These are phyloP conservation scores for Drosophila gunungcola DNA, from an alignment of 1,140 invertebrate genomes.

Conservation along the genomic window DNA sequence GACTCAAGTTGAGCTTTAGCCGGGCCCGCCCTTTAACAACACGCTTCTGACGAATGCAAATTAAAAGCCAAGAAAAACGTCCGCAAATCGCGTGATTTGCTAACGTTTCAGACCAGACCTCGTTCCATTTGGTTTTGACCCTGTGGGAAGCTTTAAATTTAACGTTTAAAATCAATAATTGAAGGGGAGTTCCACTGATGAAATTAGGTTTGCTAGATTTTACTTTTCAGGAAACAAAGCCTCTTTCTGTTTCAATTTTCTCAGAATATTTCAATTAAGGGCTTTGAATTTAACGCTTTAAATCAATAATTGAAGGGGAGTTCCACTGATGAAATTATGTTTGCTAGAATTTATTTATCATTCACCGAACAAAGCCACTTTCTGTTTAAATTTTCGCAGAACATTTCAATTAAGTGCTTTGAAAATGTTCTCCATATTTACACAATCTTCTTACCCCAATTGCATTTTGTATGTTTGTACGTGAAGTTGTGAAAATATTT, in stretches of 20 bases:
- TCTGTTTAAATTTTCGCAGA: not conserved
- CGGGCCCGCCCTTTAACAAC: slow-evolving; percentile 48
- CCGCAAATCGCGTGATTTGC: slow-evolving; percentile 64
- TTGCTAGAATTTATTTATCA: not conserved
- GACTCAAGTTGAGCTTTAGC: slow-evolving; percentile 46
- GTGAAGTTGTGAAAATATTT: slow-evolving; percentile 55
- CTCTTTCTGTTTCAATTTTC: not conserved
- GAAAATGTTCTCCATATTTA: slow-evolving; percentile 9
- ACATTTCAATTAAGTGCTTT: slow-evolving; percentile 13
- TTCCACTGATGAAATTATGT: not conserved
- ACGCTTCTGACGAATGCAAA: slow-evolving; percentile 46
- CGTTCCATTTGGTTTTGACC: slow-evolving; percentile 67
- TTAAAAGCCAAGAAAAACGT: slow-evolving; percentile 15
- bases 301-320: slow-evolving; percentile 50
- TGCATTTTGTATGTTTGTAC: slow-evolving; percentile 3
- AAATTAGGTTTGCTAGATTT: not conserved
- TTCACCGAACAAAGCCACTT: not conserved
- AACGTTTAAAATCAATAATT: slow-evolving; percentile 54
- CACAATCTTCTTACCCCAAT: not conserved
- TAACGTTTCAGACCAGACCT: slow-evolving; percentile 39
- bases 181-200: not conserved
- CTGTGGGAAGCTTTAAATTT: slow-evolving; percentile 50
- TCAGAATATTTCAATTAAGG: slow-evolving; percentile 6
- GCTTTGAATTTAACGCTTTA: slow-evolving; percentile 20
- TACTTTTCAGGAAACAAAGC: not conserved